These are phyloP conservation scores for Galeopterus variegatus DNA, from an alignment of 2,113 vertebrate species.

Conservation along the genomic window DNA sequence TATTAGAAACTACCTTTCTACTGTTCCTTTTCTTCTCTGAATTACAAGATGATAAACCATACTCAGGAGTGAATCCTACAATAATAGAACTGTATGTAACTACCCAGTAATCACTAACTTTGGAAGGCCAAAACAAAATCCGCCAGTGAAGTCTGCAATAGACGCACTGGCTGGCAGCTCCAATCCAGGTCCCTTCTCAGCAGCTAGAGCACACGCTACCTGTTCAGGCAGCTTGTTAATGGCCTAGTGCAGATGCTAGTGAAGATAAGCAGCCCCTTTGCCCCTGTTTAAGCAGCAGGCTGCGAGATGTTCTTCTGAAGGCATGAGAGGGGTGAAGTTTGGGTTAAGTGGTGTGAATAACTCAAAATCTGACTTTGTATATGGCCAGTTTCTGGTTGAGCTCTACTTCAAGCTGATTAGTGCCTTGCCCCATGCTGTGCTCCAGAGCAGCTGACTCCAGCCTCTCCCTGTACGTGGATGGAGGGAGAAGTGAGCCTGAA, in stretches of 20 bases:
- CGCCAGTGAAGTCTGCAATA: accelerated
- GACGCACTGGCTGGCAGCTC: neutral
- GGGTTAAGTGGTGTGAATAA: neutral
- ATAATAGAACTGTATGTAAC: neutral
- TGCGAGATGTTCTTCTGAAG: neutral
- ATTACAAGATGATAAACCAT: neutral
- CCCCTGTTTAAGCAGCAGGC: neutral
- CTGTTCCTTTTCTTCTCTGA: neutral
- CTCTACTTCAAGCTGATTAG: accelerated
- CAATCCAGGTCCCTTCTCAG: neutral
- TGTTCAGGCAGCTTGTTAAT: neutral
- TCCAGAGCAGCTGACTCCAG: neutral
- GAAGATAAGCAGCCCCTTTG: neutral
- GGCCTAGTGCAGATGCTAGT: neutral
- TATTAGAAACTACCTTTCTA: neutral
- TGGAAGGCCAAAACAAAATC: neutral
- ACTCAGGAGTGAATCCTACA: neutral
- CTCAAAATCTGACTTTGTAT: neutral
- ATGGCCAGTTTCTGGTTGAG: neutral
- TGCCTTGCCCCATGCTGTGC: neutral
- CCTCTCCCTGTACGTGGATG: neutral
- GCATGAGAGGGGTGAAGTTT: neutral
- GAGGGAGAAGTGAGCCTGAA: neutral
- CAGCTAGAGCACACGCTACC: neutral
- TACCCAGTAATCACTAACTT: neutral